Conservation (phyloP, 2,113 vertebrate genomes). For the Nerophis lumbriciformis region DNA sequence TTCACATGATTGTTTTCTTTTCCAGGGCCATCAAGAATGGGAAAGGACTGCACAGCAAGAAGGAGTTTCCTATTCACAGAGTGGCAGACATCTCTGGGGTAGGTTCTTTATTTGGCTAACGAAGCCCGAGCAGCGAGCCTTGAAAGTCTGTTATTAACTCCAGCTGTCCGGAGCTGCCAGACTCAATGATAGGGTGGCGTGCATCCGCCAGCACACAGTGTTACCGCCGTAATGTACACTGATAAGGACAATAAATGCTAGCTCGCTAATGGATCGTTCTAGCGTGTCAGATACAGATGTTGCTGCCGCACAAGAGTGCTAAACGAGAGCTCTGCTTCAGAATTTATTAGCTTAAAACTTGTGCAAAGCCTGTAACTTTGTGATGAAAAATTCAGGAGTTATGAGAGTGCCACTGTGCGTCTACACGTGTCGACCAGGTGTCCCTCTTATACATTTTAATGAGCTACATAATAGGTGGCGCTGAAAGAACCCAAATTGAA, state of each 20-base stretch:
- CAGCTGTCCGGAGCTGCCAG: conserved; percentile 8
- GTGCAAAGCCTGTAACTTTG: neutral
- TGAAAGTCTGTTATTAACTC: conserved; percentile 5
- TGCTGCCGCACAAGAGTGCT: neutral
- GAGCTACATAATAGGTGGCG: conserved; percentile 7
- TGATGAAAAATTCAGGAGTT: neutral
- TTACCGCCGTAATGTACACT: neutral
- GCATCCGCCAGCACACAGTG: neutral
- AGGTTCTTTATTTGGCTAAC: conserved; percentile 47
- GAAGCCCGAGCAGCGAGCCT: neutral
- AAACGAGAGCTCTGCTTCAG: no score
- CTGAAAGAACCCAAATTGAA: conserved; percentile 24
- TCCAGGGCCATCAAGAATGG: conserved; percentile 94
- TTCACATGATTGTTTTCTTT: conserved; percentile 8
- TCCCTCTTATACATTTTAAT: conserved; percentile 18
- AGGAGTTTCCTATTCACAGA: conserved; percentile 95
- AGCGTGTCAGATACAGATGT: neutral
- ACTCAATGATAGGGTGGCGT: neutral
- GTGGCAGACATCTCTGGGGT: conserved; percentile 97
- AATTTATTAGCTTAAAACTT: no score
- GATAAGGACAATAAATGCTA: conserved; percentile 1
- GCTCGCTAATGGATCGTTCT: no score
- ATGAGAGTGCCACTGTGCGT: neutral
- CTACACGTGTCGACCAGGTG: neutral
- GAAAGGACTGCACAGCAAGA: conserved; percentile 98